Conservation (phyloP, 2,113 vertebrate species). For the Bubo scandiacus region DNA sequence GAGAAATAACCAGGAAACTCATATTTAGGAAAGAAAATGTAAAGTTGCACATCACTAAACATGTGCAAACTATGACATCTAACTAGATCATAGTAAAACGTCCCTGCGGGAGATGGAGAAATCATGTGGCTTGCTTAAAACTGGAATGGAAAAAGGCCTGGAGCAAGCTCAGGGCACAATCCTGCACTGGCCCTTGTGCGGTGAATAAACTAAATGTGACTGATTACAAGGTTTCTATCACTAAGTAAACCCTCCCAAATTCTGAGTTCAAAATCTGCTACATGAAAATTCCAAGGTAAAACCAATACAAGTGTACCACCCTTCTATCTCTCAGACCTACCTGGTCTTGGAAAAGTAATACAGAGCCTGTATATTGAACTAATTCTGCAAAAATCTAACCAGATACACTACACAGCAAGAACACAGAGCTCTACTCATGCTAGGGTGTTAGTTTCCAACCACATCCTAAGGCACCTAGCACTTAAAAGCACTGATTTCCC, state of each 20-base stretch:
- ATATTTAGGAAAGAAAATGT: conserved; percentile 5
- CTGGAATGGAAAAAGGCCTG: conserved; percentile 53
- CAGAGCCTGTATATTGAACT: neutral
- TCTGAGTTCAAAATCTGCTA: neutral
- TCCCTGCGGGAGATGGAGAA: conserved; percentile 29
- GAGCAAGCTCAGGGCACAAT: conserved; percentile 51
- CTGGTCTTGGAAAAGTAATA: neutral
- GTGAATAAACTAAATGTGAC: conserved; percentile 51
- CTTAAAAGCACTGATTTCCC: neutral
- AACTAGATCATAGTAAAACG: conserved; percentile 49
- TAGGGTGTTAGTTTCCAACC: neutral
- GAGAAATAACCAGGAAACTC: neutral
- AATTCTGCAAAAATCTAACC: neutral
- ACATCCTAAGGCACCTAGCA: neutral
- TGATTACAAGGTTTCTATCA: neutral
- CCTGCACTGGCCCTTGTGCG: neutral
- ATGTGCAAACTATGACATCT: conserved; percentile 50
- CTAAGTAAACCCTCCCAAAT: conserved; percentile 2
- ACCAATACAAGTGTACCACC: neutral
- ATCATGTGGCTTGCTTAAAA: conserved; percentile 53
- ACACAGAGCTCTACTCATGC: neutral
- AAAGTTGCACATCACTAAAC: conserved; percentile 43
- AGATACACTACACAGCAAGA: neutral
- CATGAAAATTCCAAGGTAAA: neutral
- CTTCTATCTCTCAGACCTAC: neutral